These are phyloP conservation scores for Leucophenga varia DNA, from an alignment of 1,140 invertebrate genomes.

Conservation along the genomic window DNA sequence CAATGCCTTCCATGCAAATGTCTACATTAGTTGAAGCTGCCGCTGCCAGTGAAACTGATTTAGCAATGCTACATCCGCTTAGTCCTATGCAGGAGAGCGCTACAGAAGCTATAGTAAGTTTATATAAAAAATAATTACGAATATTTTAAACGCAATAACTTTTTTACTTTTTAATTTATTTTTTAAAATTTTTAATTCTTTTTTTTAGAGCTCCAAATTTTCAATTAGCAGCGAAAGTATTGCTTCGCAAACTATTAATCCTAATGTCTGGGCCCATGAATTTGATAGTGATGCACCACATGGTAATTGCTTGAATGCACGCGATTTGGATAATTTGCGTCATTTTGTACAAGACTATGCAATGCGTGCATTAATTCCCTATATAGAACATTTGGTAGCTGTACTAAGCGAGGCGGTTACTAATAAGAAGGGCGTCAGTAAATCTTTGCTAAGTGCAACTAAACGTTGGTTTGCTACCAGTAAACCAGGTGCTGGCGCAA, in stretches of 20 bases:
- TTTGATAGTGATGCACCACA: slow-evolving; percentile 60
- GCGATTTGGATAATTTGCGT: slow-evolving; percentile 83
- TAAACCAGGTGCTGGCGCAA: slow-evolving; percentile 72
- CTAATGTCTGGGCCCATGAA: slow-evolving; percentile 63
- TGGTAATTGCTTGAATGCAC: slow-evolving; percentile 74
- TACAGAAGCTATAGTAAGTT: slow-evolving; percentile 41
- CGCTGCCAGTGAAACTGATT: slow-evolving; percentile 27
- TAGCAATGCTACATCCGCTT: slow-evolving; percentile 62
- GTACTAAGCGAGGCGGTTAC: slow-evolving; percentile 82
- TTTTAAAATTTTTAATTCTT: neutral
- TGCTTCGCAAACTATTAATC: slow-evolving; percentile 59
- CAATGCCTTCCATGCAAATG: slow-evolving; percentile 59
- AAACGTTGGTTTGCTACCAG: slow-evolving; percentile 93
- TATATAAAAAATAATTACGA: neutral
- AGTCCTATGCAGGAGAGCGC: slow-evolving; percentile 60
- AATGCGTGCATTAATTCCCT: slow-evolving; percentile 82
- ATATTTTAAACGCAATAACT: neutral
- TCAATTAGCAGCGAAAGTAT: slow-evolving; percentile 63
- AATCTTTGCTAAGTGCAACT: slow-evolving; percentile 89
- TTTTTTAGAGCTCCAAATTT: slow-evolving; percentile 48
- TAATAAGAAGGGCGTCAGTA: slow-evolving; percentile 88
- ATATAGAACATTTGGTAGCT: slow-evolving; percentile 84
- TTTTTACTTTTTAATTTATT: neutral
- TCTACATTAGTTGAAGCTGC: slow-evolving; percentile 32
- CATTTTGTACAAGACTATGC: slow-evolving; percentile 87